Percentiles rank a stretch among this genome's conserved stretches.
Conservation (phyloP, 2,888 invertebrate species). For the Heliothis peltigera region DNA sequence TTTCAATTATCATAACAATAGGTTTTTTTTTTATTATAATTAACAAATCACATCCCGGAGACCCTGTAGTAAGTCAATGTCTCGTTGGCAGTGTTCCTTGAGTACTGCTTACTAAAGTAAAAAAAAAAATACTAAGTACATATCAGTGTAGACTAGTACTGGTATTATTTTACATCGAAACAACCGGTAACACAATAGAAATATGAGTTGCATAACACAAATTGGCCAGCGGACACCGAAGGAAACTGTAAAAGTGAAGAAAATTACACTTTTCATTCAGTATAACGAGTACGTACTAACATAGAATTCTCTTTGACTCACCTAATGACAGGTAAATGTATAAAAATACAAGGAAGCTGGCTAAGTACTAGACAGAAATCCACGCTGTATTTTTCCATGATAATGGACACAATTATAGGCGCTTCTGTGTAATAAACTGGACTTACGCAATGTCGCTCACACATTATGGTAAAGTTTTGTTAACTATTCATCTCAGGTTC, state of each 20-base stretch:
- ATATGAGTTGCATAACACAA: slow-evolving; percentile 41
- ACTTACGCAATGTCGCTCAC: slow-evolving; percentile 35
- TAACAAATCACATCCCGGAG: slow-evolving; percentile 7
- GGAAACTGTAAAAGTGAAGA: slow-evolving; percentile 43
- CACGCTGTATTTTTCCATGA: slow-evolving; percentile 56
- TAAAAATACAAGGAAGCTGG: slow-evolving; percentile 49
- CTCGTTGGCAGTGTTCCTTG: slow-evolving; percentile 13
- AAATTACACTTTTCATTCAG: slow-evolving; percentile 47
- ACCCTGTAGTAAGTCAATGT: neutral
- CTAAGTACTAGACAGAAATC: slow-evolving; percentile 25
- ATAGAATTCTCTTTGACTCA: slow-evolving; percentile 41
- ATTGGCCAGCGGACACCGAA: slow-evolving; percentile 26
- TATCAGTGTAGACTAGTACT: neutral
- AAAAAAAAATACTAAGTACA: neutral
- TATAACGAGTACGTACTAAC: slow-evolving; percentile 20
- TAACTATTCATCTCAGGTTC: slow-evolving; percentile 34
- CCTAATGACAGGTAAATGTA: slow-evolving; percentile 54
- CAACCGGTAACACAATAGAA: slow-evolving; percentile 28
- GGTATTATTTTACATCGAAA: slow-evolving; percentile 38
- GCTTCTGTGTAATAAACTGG: slow-evolving; percentile 39
- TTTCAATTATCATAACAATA: slow-evolving; percentile 2
- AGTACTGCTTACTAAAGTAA: no score
- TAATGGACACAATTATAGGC: slow-evolving; percentile 45
- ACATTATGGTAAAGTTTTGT: slow-evolving; percentile 8
- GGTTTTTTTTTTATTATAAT: slow-evolving; percentile 7